phyloP scores from a whole-genome alignment of 2,113 vertebrate genomes.

The Ellobius talpinus region DNA sequence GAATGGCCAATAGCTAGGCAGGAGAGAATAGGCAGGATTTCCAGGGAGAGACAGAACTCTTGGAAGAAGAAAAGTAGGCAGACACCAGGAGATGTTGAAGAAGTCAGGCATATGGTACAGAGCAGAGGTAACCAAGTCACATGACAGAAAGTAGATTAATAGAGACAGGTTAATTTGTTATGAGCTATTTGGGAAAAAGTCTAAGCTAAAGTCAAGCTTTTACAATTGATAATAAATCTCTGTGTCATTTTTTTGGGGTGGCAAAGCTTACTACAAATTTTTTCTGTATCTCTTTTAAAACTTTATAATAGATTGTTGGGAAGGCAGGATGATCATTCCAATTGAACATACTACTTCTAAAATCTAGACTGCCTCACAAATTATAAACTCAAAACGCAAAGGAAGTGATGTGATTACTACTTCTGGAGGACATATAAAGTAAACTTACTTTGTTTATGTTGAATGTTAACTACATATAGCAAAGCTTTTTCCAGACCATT shows the following conservation, averaged over 20 bases:
- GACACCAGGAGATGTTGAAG: not conserved
- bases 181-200: not conserved
- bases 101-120: not conserved
- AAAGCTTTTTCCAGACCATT: too few relatives aligned
- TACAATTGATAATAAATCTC: not conserved
- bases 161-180: not conserved
- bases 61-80: not conserved
- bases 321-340: constrained; percentile 1
- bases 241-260: not conserved
- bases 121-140: not conserved
- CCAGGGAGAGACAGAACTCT: not conserved
- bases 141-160: not conserved
- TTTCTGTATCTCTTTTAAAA: not conserved
- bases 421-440: not conserved
- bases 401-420: not conserved
- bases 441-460: not conserved
- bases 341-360: not conserved
- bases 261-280: not conserved
- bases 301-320: not conserved
- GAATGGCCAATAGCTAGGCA: not conserved
- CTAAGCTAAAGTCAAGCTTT: not conserved
- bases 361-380: not conserved
- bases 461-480: not conserved
- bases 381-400: not conserved
- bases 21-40: not conserved